phyloP scores from a whole-genome alignment of 2,888 invertebrate species.

The Danaus chrysippus region DNA sequence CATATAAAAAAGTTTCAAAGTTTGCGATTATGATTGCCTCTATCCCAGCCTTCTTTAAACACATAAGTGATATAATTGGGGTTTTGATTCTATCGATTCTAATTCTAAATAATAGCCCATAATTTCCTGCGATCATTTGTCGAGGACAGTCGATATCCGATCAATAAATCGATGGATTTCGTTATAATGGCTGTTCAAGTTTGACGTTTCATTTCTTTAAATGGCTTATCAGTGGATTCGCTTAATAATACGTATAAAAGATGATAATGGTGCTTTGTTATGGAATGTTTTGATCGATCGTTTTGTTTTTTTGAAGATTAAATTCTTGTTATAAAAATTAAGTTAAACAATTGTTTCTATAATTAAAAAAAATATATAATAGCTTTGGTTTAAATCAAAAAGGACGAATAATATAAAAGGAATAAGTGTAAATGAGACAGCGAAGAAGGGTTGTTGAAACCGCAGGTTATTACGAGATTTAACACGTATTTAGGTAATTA shows the following conservation, averaged over 20 bases:
- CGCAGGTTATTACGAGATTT: slow-evolving; percentile 75
- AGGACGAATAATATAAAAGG: slow-evolving; percentile 37
- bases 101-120: slow-evolving; percentile 76
- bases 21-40: slow-evolving; percentile 65
- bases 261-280: slow-evolving; percentile 31
- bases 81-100: slow-evolving; percentile 76
- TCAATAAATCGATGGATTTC: slow-evolving; percentile 78
- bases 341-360: no score
- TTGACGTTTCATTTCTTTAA: slow-evolving; percentile 78
- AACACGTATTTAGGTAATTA: slow-evolving; percentile 77
- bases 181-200: slow-evolving; percentile 70
- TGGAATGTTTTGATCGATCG: slow-evolving; percentile 31
- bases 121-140: slow-evolving; percentile 75
- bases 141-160: slow-evolving; percentile 77
- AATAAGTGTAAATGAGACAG: slow-evolving; percentile 50
- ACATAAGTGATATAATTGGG: slow-evolving; percentile 79
- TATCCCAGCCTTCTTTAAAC: slow-evolving; percentile 76
- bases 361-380: no score
- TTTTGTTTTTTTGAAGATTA: slow-evolving; percentile 21
- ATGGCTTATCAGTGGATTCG: slow-evolving; percentile 74
- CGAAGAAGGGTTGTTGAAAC: slow-evolving; percentile 58
- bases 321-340: no score
- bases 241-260: slow-evolving; percentile 38
- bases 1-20: slow-evolving; percentile 17
- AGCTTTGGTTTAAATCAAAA: slow-evolving; percentile 26